Evolutionary conservation across 2,797 vertebrate species (phyloP).

Genomic region (Silurus lanzhouensis): DNA sequence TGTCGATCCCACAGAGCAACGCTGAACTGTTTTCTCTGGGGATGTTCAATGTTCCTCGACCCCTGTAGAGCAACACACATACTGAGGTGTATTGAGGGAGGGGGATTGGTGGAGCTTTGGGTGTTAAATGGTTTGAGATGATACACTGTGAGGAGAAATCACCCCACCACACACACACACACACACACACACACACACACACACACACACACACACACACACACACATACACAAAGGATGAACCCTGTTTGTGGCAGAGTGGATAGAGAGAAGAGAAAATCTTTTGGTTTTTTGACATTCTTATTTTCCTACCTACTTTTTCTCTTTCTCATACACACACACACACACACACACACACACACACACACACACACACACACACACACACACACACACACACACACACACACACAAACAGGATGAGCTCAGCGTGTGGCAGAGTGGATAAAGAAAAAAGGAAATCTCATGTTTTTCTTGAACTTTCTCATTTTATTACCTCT

Average conservation of each 20-base stretch:
- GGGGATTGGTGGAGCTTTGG: background rate
- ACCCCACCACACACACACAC: slow-evolving; percentile 28
- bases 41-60: background rate
- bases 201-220: slow-evolving; percentile 46
- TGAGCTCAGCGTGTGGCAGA: slow-evolving; percentile 32
- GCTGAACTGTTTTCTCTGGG: background rate
- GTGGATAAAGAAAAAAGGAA: slow-evolving; percentile 19
- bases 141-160: slow-evolving; percentile 34
- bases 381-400: slow-evolving; percentile 10
- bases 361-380: background rate
- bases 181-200: slow-evolving; percentile 28
- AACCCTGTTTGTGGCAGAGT: slow-evolving; percentile 22
- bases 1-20: background rate
- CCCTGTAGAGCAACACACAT: slow-evolving; percentile 18
- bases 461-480: slow-evolving; percentile 23
- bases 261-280: slow-evolving; percentile 20
- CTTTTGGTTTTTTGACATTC: slow-evolving; percentile 12
- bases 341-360: slow-evolving; percentile 27
- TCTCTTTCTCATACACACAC: background rate
- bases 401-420: slow-evolving; percentile 51
- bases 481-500: slow-evolving; percentile 37
- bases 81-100: slow-evolving; percentile 7
- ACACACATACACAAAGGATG: slow-evolving; percentile 52
- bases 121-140: slow-evolving; percentile 42
- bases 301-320: slow-evolving; percentile 31